Percentiles rank a stretch among this genome's conserved stretches.
Conservation (phyloP, 1,140 invertebrate species). For the Melitaea cinxia region DNA sequence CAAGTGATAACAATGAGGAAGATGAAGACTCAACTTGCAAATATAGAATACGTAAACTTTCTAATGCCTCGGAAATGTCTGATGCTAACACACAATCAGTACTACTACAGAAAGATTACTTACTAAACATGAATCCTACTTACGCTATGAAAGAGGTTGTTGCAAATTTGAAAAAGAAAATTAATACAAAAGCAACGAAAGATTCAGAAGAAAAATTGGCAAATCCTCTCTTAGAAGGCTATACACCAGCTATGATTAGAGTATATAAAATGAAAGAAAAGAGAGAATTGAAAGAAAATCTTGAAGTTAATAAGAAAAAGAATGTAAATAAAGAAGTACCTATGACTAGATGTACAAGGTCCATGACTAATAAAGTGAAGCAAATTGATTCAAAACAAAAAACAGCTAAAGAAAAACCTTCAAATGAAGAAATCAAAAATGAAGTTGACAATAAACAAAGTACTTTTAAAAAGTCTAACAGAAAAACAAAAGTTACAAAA, state of each 20-base stretch:
- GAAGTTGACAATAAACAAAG: constrained; percentile 22
- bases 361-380: constrained; percentile 48
- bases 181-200: constrained; percentile 59
- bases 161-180: constrained; percentile 73
- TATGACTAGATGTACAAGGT: constrained; percentile 56
- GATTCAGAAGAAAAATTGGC: constrained; percentile 48
- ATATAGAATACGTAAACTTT: constrained; percentile 75
- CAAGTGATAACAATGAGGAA: constrained; percentile 54
- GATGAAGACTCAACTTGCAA: constrained; percentile 71
- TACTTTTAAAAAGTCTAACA: constrained; percentile 29
- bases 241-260: constrained; percentile 82
- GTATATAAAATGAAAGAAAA: constrained; percentile 75
- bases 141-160: constrained; percentile 83
- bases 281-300: constrained; percentile 63
- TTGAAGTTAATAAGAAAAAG: constrained; percentile 61
- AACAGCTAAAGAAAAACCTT: constrained; percentile 29
- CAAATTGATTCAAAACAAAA: constrained; percentile 38
- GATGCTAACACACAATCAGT: constrained; percentile 65
- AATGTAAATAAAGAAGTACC: constrained; percentile 43
- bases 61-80: constrained; percentile 61
- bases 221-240: constrained; percentile 68
- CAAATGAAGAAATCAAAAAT: constrained; percentile 17
- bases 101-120: constrained; percentile 72
- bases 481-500: constrained; percentile 11
- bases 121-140: constrained; percentile 80